phyloP scores from a whole-genome alignment of 2,113 vertebrate genomes.

The Oncorhynchus clarkii region DNA sequence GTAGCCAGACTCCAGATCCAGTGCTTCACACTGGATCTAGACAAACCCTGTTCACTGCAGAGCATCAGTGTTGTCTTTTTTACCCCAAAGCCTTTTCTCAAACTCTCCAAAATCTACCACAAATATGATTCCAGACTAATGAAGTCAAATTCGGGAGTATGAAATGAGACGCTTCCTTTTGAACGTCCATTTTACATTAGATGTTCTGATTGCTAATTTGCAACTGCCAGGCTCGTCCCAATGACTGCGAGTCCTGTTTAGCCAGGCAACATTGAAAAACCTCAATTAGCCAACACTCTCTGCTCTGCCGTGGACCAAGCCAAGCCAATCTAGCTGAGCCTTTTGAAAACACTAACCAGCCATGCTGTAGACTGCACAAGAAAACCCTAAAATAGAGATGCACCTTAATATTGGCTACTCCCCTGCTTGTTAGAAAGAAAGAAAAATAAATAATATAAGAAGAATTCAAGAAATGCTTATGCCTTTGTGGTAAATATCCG shows the following conservation, averaged over 20 bases:
- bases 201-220: background rate
- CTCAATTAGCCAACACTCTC: conserved; percentile 40
- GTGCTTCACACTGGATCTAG: conserved; percentile 27
- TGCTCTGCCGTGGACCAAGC: conserved; percentile 49
- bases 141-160: background rate
- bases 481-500: no score
- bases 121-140: background rate
- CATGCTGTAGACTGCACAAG: conserved; percentile 12
- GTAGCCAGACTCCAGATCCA: conserved; percentile 74
- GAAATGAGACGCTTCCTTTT: background rate
- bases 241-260: conserved; percentile 4
- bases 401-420: background rate
- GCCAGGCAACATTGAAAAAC: conserved; percentile 15
- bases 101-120: background rate
- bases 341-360: conserved; percentile 31
- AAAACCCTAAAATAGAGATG: conserved; percentile 19
- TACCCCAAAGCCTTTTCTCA: background rate
- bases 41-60: conserved; percentile 30
- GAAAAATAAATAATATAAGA: background rate
- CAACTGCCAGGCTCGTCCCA: background rate
- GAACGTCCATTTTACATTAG: background rate
- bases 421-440: background rate
- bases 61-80: conserved; percentile 53
- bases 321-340: conserved; percentile 23
- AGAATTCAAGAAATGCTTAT: background rate